Conservation (phyloP, 2,888 invertebrate species). For the Drosophila antonietae region DNA sequence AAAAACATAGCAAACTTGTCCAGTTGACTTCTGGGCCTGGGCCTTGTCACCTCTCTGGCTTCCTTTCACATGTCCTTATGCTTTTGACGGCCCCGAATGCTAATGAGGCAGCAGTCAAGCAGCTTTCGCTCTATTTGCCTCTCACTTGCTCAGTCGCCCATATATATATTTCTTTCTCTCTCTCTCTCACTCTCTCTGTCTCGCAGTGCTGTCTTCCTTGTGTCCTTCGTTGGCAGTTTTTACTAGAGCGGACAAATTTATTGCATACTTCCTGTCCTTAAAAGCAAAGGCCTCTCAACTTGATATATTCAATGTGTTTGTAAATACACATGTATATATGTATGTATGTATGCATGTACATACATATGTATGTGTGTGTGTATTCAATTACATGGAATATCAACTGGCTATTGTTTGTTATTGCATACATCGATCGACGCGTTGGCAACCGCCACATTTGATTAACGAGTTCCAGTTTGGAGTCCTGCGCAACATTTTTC, state of each 20-base stretch:
- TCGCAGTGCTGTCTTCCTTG: background rate
- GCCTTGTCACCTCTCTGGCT: constrained; percentile 60
- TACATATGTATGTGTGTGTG: constrained; percentile 25
- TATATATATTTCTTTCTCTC: background rate
- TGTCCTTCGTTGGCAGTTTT: constrained; percentile 53
- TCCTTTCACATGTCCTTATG: constrained; percentile 66
- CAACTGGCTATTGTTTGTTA: constrained; percentile 54
- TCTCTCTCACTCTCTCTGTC: background rate
- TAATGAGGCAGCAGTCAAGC: constrained; percentile 61
- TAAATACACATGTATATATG: constrained; percentile 5
- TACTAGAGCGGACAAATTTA: constrained; percentile 59
- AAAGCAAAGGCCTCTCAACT: constrained; percentile 35
- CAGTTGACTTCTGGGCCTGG: constrained; percentile 43
- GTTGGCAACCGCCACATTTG: constrained; percentile 33
- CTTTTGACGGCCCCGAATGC: constrained; percentile 69
- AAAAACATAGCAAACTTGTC: constrained; percentile 36
- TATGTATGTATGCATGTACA: constrained; percentile 12
- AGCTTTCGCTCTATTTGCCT: background rate
- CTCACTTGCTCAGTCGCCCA: background rate
- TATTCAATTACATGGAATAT: constrained; percentile 74
- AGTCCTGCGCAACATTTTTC: constrained; percentile 53
- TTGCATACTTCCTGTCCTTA: constrained; percentile 67
- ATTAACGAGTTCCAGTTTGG: constrained; percentile 46
- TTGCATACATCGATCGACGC: constrained; percentile 67
- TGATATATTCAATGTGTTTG: constrained; percentile 9